Base-by-base conservation (phyloP, 2,797 vertebrate genomes). In the Diplodus sargus region DNA sequence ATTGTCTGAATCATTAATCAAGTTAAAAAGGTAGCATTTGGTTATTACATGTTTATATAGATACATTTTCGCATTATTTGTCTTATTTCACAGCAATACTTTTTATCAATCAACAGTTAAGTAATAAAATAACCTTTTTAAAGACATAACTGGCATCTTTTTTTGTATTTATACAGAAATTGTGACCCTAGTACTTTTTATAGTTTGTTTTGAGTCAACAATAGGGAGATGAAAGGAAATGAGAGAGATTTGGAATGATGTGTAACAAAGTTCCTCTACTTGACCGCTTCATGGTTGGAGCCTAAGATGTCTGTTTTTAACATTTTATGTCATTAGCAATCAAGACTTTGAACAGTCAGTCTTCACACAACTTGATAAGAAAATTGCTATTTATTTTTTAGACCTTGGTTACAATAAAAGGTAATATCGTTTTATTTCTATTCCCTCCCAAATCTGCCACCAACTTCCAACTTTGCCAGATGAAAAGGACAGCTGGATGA, bases 401-500 rank as follows among this genome's bases (percentile, higher is more conserved):
- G 14, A 34, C 3, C 12, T 17, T 30, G 30, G 11, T 65, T 15
- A 39, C 34, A 66, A n/a, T 39, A 51, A 52, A 43, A 3, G 13
- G 39, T 57, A 23, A 68, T 7, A 30, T 69, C 43, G 25, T 51
- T 71, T 69, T 57, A 16, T 48, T 62, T 45, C n/a, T 3, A 18
- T 76, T 67, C 34, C 64, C 34, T 74, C 43, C 66, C n/a, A 78
- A 83, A 79, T 82, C 70, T 47, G 1, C 16, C 57, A 23, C 57
- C 15, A 58, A 72, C 56, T 74, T 82, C 60, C 48, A 61, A 73
- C 81, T 79, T 64, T 67, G 52, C 56, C 54, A 60, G 56, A 22
- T 83, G 49, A 68, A 62, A 59, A 81, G 73, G 74, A 75, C 78
- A 78, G 80, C 78, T 61, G 72, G 83, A 83, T 87, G 86, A 70